phyloP scores from a whole-genome alignment of 2,888 invertebrate genomes.

The Pogonocherus hispidulus region DNA sequence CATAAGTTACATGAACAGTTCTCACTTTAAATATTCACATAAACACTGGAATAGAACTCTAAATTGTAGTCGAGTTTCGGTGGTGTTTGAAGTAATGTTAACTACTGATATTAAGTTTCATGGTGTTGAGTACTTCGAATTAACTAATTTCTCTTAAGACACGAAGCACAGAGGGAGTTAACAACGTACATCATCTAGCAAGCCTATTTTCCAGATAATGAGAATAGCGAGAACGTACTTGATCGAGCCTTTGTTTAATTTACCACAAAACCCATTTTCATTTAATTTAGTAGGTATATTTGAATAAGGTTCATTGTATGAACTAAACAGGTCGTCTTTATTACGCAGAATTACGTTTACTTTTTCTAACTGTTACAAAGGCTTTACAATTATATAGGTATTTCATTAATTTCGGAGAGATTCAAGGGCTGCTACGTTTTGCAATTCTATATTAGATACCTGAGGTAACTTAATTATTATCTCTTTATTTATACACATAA shows the following conservation, averaged over 20 bases:
- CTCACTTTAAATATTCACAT: not conserved
- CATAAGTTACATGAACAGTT: not conserved
- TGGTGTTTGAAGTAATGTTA: slow-evolving; percentile 52
- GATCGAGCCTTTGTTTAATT: slow-evolving; percentile 53
- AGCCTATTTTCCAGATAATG: slow-evolving; percentile 59
- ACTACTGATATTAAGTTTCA: slow-evolving; percentile 60
- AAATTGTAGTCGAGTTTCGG: slow-evolving; percentile 15
- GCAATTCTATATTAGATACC: no score
- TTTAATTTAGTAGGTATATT: slow-evolving; percentile 23
- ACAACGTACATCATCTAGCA: slow-evolving; percentile 58
- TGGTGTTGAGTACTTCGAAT: slow-evolving; percentile 58
- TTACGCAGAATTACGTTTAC: not conserved
- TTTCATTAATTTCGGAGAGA: no score
- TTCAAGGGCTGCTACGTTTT: no score
- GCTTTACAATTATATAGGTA: no score
- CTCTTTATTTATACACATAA: no score
- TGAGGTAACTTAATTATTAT: no score
- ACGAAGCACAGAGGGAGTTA: slow-evolving; percentile 56
- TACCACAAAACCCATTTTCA: slow-evolving; percentile 11
- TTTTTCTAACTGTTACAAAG: not conserved
- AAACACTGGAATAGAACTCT: slow-evolving; percentile 9
- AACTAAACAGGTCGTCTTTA: slow-evolving; percentile 2
- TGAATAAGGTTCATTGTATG: not conserved
- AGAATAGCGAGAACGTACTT: slow-evolving; percentile 50
- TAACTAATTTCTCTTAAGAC: slow-evolving; percentile 62